Evolutionary conservation across 2,888 invertebrate genomes (phyloP).

Genomic region (Heteromurus nitidus): DNA sequence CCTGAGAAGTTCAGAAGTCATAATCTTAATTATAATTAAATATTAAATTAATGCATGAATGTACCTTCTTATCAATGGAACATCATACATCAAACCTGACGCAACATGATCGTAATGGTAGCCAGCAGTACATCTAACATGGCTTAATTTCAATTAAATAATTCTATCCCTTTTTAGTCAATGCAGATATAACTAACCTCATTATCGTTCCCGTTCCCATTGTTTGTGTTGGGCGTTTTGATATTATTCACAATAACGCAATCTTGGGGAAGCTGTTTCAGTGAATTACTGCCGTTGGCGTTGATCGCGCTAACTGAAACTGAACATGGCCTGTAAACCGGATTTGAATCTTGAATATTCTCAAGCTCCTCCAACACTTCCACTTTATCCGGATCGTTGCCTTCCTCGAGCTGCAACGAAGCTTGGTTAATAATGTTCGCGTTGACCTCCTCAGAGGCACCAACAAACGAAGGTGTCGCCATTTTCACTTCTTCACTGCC

Average conservation of each 20-base stretch:
- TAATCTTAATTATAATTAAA: background rate
- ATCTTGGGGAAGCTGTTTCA: too few relatives aligned
- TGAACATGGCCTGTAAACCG: conserved; percentile 1
- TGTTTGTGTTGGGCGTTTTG: background rate
- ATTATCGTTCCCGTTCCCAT: background rate
- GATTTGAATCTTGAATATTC: background rate
- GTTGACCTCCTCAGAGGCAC: background rate
- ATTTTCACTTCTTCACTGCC: background rate
- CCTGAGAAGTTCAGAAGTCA: background rate
- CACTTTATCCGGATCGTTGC: background rate
- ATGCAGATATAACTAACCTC: background rate
- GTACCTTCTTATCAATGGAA: too few relatives aligned
- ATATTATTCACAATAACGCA: too few relatives aligned
- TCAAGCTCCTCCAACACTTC: background rate
- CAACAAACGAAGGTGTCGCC: background rate
- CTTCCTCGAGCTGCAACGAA: background rate
- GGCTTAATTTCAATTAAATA: background rate
- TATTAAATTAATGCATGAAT: too few relatives aligned
- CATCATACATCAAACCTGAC: too few relatives aligned
- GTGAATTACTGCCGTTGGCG: background rate
- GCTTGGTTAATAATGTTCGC: background rate
- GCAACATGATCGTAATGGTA: too few relatives aligned
- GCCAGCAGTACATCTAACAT: too few relatives aligned
- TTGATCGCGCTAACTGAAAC: background rate
- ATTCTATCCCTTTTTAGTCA: too few relatives aligned